These are phyloP conservation scores for Chaenodraco wilsoni DNA, from an alignment of 2,797 vertebrate species.

Conservation along the genomic window DNA sequence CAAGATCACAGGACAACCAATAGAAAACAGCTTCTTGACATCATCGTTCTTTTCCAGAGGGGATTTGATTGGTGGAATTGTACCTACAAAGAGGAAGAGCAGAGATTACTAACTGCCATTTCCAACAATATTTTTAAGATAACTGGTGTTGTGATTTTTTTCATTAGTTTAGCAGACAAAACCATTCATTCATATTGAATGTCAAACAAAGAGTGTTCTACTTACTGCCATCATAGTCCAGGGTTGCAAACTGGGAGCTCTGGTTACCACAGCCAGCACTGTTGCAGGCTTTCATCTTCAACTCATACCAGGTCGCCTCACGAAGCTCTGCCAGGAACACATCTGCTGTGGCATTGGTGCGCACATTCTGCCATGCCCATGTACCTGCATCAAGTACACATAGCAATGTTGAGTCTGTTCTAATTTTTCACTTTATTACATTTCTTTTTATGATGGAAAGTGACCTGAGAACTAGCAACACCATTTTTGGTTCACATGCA, in stretches of 20 bases:
- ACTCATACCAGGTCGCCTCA: conserved; percentile 98
- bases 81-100: conserved; percentile 81
- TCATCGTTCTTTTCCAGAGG: conserved; percentile 94
- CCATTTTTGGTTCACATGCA: neutral
- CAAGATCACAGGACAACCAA: conserved; percentile 95
- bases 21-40: conserved; percentile 97
- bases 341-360: conserved; percentile 92
- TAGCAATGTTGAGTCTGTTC: neutral
- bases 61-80: conserved; percentile 97
- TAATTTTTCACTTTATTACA: neutral
- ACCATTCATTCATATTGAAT: neutral
- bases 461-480: neutral
- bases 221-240: conserved; percentile 98
- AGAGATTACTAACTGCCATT: neutral
- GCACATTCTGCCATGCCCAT: conserved; percentile 95
- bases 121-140: neutral
- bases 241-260: conserved; percentile 93
- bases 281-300: conserved; percentile 98
- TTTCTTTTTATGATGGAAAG: neutral
- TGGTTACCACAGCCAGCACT: conserved; percentile 98
- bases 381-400: conserved; percentile 76
- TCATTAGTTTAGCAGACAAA: neutral
- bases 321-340: conserved; percentile 95
- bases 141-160: neutral
- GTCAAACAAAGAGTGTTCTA: conserved; percentile 7